Evolutionary conservation across 1,140 invertebrate genomes (phyloP), one percentile per base, ranked within the genome.

Genomic region (Apis cerana): DNA sequence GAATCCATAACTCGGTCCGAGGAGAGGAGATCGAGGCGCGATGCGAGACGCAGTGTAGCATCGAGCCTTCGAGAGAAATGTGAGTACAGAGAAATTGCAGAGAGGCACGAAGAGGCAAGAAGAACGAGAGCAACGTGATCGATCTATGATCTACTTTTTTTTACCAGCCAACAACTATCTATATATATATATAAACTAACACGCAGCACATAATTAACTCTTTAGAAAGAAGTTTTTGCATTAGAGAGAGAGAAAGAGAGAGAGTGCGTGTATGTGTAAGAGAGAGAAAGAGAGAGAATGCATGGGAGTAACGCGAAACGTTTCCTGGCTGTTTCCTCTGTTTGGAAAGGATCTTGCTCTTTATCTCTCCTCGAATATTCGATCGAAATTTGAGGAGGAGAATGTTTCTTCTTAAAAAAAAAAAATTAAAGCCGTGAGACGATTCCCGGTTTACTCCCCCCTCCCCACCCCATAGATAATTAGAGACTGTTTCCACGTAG

Each of bases 31-130:
- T 43, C 67, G 85, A 87, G 80, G 56, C 23, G 21, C 33, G 33
- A 33, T 78, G 48, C 27, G 21, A 74, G 74, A 54, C 62, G 56
- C 82, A 75, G 82, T 59, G 82, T 33, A 33, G 76, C 33, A 80
- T 9, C 82, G 79, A 90, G 90, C 89, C 89, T 93, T 92, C 91
- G 92, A 43, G 89, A 91, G 91, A 92, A 91, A 92, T 87, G 89
- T 90, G 89, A 92, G 91, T 92, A 91, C 88, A 83, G 33, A 43
- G 33, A 43, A 81, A 67, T 84, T 67, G 59, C 78, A 62, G 78
- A 84, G 50, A 77, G 78, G 84, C 50, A 80, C 74, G 50, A 21
- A 62, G 61, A 62, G 61, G 74, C 76, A 85, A 88, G 85, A 82
- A 77, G 85, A 75, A 87, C 82, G 58, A 67, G 19, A 59, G 23